Base-by-base conservation (phyloP, 2,797 vertebrate species). In the Periophthalmus magnuspinnatus region DNA sequence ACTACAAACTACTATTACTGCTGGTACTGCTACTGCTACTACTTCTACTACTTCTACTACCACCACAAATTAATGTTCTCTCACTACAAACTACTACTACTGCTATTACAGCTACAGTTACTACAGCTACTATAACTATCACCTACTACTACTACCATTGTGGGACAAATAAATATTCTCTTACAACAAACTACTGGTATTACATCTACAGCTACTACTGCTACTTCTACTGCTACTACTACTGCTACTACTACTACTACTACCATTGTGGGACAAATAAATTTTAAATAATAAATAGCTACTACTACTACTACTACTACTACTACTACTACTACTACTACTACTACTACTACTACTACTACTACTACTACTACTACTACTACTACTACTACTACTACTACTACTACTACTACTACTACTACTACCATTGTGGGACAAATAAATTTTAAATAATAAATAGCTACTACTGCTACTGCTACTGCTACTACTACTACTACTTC, bases 401-500 rank as follows among this genome's bases (percentile, higher is more conserved):
- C n/a, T n/a, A n/a, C n/a, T n/a, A n/a, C n/a, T n/a, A n/a, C n/a
- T n/a, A n/a, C n/a, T n/a, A n/a, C n/a, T n/a, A n/a, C n/a, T n/a
- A n/a, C n/a, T n/a, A n/a, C n/a, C n/a, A n/a, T n/a, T n/a, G n/a
- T n/a, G n/a, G n/a, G n/a, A n/a, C n/a, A n/a, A n/a, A n/a, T n/a
- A n/a, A n/a, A n/a, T n/a, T n/a, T n/a, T n/a, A n/a, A n/a, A n/a
- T n/a, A n/a, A n/a, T n/a, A n/a, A n/a, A n/a, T n/a, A n/a, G n/a
- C n/a, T n/a, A n/a, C n/a, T n/a, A n/a, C n/a, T n/a, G n/a, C n/a
- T n/a, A n/a, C n/a, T n/a, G n/a, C 0, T 2, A 1, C 16, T 50
- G 5, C 45, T 0, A 1, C 0, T 38, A 38, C 24, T 9, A 8
- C 11, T 48, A 4, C 5, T 28, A 1, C 10, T 5, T 6, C 22